Conservation (phyloP, 1,140 invertebrate genomes). For the Eumaeus atala region DNA sequence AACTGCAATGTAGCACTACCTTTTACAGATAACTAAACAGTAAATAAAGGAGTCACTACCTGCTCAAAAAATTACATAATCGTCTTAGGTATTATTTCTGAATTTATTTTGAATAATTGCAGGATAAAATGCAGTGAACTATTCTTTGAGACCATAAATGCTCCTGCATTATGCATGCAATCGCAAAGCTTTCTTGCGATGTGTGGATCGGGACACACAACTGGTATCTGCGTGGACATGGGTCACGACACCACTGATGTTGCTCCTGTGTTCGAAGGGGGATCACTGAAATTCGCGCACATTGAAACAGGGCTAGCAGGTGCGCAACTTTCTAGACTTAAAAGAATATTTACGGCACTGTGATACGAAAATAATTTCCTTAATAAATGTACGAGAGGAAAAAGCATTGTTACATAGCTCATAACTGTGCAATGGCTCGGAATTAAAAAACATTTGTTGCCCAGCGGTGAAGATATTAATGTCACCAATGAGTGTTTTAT, state of each 20-base stretch:
- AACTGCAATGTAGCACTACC: too few relatives aligned
- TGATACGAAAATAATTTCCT: conserved; percentile 19
- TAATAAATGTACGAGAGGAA: conserved; percentile 34
- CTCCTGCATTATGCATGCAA: conserved; percentile 72
- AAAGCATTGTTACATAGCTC: conserved; percentile 35
- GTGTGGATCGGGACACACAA: conserved; percentile 91
- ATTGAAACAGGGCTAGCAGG: conserved; percentile 42
- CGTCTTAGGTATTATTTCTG: background rate
- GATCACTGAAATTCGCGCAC: conserved; percentile 41
- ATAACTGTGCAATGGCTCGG: conserved; percentile 27
- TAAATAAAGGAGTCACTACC: too few relatives aligned
- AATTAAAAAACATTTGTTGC: conserved; percentile 27
- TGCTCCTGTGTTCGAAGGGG: conserved; percentile 65
- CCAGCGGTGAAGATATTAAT: conserved; percentile 36
- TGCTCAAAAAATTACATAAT: too few relatives aligned
- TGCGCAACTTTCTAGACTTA: conserved; percentile 36
- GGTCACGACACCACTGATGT: conserved; percentile 67
- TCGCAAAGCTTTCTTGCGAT: conserved; percentile 85
- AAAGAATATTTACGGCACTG: conserved; percentile 29
- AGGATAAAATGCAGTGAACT: conserved; percentile 54
- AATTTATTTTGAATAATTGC: conserved; percentile 16
- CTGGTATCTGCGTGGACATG: conserved; percentile 87
- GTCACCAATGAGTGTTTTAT: conserved; percentile 43
- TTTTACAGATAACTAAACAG: too few relatives aligned
- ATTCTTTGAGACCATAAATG: conserved; percentile 52